phyloP scores from a whole-genome alignment of 2,113 vertebrate species.

The Cygnus atratus region DNA sequence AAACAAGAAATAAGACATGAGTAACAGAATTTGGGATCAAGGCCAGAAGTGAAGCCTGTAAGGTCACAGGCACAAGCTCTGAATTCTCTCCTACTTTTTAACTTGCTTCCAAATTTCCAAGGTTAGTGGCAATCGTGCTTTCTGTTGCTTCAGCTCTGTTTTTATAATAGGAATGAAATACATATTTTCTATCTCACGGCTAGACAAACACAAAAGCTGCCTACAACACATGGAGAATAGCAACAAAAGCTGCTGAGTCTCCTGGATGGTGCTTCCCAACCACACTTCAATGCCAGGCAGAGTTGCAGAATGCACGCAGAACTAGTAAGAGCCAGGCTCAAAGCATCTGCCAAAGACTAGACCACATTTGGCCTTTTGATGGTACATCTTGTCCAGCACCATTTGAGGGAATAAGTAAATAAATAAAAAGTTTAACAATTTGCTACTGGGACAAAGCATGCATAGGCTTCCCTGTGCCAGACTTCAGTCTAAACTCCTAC shows the following conservation, averaged over 20 bases:
- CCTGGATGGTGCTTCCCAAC: rapidly evolving
- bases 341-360: neutral
- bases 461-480: neutral
- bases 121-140: neutral
- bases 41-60: neutral
- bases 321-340: neutral
- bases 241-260: neutral
- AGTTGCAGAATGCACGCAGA: neutral
- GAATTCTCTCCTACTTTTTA: neutral
- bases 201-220: neutral
- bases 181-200: neutral
- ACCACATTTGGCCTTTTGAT: neutral
- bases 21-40: neutral
- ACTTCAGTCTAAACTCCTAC: neutral
- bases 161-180: neutral
- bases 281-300: rapidly evolving
- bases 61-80: neutral
- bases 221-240: neutral
- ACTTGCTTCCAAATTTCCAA: neutral
- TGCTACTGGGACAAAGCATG: neutral
- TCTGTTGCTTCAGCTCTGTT: neutral
- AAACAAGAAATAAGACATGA: neutral
- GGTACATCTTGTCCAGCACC: neutral
- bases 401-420: too few species aligned
- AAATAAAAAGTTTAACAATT: neutral